Evolutionary conservation across 2,888 invertebrate genomes (phyloP).

Genomic region (Cyclophora punctaria): DNA sequence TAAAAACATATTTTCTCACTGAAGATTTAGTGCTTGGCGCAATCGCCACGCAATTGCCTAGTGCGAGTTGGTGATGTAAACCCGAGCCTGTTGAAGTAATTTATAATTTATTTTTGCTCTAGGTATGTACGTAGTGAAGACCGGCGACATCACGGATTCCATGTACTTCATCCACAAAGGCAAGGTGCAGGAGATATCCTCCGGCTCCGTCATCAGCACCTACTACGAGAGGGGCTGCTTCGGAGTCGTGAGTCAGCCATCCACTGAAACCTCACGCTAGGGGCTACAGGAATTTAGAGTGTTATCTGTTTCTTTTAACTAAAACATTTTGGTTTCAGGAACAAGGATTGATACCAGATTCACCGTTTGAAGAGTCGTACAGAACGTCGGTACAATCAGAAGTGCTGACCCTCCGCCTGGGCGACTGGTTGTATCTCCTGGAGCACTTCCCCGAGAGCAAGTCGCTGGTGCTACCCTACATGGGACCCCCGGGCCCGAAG

Average conservation of each 20-base stretch:
- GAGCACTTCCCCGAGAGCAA: constrained; percentile 47
- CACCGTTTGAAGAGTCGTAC: constrained; percentile 44
- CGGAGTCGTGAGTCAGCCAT: constrained; percentile 36
- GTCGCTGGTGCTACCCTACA: constrained; percentile 4
- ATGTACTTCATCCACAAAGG: constrained; percentile 60
- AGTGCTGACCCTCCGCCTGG: constrained; percentile 43
- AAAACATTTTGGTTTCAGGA: constrained; percentile 27
- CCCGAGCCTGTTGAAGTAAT: no score
- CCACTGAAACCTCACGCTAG: no score
- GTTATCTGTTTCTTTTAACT: no score
- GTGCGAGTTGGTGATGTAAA: not conserved
- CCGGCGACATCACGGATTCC: constrained; percentile 49
- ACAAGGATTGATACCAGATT: constrained; percentile 42
- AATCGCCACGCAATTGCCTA: no score
- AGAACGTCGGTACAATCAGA: constrained; percentile 39
- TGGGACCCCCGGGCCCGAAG: constrained; percentile 5
- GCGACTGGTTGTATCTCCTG: constrained; percentile 49
- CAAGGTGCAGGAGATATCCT: constrained; percentile 30
- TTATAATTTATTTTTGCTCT: not conserved
- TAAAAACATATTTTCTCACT: no score
- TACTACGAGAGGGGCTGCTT: constrained; percentile 40
- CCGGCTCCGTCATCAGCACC: constrained; percentile 15
- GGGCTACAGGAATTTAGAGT: no score
- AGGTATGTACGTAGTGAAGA: constrained; percentile 57
- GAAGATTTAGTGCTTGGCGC: no score